These are phyloP conservation scores for Myathropa florea DNA, from an alignment of 2,888 invertebrate species.

Conservation along the genomic window DNA sequence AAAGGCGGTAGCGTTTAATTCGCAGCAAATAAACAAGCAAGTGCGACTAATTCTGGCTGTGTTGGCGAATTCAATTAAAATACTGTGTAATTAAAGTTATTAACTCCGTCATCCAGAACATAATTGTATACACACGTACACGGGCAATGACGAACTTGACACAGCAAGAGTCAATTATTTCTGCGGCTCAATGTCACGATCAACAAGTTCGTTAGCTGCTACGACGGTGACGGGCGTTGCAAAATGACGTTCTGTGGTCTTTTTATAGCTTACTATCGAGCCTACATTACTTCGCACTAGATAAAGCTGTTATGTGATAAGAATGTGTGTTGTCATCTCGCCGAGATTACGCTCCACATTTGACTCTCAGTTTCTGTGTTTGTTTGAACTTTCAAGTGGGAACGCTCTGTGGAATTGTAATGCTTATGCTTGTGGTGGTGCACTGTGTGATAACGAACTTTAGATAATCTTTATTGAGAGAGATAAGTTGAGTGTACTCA, in stretches of 20 bases:
- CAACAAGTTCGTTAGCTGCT: background rate
- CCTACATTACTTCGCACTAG: background rate
- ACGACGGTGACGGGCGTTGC: no score
- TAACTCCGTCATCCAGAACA: slow-evolving; percentile 5
- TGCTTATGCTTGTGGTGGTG: background rate
- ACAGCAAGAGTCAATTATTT: slow-evolving; percentile 2
- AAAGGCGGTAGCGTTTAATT: background rate
- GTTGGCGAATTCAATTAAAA: background rate
- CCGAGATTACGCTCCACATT: background rate
- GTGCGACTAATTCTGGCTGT: background rate
- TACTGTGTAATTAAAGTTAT: background rate
- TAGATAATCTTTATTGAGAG: background rate
- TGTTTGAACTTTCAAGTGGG: background rate
- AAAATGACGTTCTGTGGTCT: background rate
- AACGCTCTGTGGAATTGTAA: background rate
- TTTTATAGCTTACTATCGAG: background rate
- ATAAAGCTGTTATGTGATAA: background rate
- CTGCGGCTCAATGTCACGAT: background rate
- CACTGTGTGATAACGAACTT: background rate
- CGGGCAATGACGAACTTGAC: slow-evolving; percentile 4
- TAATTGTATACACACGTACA: background rate
- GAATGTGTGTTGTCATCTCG: background rate
- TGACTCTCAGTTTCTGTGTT: background rate
- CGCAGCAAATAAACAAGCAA: background rate
- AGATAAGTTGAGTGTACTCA: background rate